Evolutionary conservation across 2,797 vertebrate genomes (phyloP), one percentile per base, ranked within the genome.

Genomic region (Cynodonichthys magdalenae): DNA sequence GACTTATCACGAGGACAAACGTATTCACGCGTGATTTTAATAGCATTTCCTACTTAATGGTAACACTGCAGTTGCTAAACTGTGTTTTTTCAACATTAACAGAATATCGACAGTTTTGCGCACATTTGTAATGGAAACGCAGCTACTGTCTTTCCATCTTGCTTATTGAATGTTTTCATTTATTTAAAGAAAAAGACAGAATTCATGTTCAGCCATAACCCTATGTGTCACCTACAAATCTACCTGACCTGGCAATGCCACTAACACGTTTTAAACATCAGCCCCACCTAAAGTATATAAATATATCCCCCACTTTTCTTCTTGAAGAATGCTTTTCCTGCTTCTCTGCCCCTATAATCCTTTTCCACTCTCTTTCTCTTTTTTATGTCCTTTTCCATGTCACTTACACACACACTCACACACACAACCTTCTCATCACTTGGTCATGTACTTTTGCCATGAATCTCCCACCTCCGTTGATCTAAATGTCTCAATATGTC

Each of bases 381-480:
- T 78, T 75, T 77, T 63, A 15, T 44, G 15, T 63, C 20, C 20
- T 59, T 69, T 65, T 68, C 63, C 15, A 61, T 41, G 9, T 42
- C 36, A 27, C 51, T 17, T 17, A n/a, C 48, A 29, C 10, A 15
- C 18, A 47, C 36, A 3, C 11, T 1, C 36, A 12, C 36, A 1
- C 36, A 39, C 27, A 52, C 72, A 82, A 74, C 79, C 79, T 77
- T 87, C 72, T 80, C 67, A 77, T 82, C 65, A 74, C 79, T 86
- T 74, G 83, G 73, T 85, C 85, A 85, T 91, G 87, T 91, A 82
- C 86, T 91, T 90, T 88, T 82, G 84, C 90, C 90, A 85, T 82
- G 75, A 82, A 89, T 92, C 88, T 87, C 90, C 89, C 80, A 66
- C 68, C 77, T 89, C 87, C 72, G 69, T 78, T 69, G 76, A 80